Base-by-base conservation (phyloP, 2,888 invertebrate genomes). In the Trissonchulus latispiculum region DNA sequence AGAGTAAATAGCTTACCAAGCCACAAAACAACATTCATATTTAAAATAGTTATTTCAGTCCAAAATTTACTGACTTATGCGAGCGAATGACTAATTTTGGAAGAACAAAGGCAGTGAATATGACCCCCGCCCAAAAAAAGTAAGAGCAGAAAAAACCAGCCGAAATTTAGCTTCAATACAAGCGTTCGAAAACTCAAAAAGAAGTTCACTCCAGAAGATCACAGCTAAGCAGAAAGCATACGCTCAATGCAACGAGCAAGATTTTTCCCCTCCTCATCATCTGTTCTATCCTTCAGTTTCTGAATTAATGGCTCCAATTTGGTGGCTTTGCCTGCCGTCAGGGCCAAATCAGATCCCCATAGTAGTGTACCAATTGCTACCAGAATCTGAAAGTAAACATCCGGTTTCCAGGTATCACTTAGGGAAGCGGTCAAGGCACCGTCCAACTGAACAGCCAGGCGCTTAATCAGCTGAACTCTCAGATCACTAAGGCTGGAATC, bases 321-420 rank as follows among this genome's bases (percentile, higher is more conserved):
- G 48, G 8, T 15, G 48, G 48, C 8, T 2, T 29, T 1, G 29
- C 31, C 36, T 29, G 59, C 73, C 2, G n/a, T 2, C n/a, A 15
- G 2, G 2, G 31, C 29, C 1, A 61, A 48, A 29, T 59, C 33
- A 2, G 32, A n/a, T 28, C 80, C 81, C 75, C 80, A 79, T 70
- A 86, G 78, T 28, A 92, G 82, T 0, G 91, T 92, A 68, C 92
- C 92, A 36, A 92, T 84, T 0, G 90, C 90, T 15, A 48, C 23
- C 8, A 48, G 48, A 8, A 8, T 15, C 23, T 23, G 8, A 8
- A 48, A 48, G 23, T 48, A 48, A 48, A 48, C 23, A 48, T 48
- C 48, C 48, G 48, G 8, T 23, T 23, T 23, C 48, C 48, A 48
- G 23, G 8, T 48, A 8, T 8, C 48, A 23, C 48, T 48, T 15